Percentiles rank a stretch among this genome's conserved stretches.
These are phyloP conservation scores for Notiomystis cincta DNA, from an alignment of 2,113 vertebrate genomes.

Conservation along the genomic window DNA sequence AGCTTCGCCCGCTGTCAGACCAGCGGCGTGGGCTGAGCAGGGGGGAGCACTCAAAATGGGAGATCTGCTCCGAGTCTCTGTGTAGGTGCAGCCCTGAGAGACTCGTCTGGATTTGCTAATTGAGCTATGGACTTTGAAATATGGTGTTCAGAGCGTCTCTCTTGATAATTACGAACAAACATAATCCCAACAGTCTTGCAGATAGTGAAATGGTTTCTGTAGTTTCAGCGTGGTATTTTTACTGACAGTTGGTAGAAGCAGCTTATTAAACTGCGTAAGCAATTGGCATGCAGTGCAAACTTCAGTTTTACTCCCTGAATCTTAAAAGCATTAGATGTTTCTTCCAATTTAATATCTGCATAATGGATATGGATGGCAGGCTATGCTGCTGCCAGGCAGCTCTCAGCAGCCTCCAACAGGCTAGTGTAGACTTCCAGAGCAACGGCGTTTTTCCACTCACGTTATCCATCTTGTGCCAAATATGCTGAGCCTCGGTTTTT, in stretches of 20 bases:
- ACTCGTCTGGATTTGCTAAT: not conserved
- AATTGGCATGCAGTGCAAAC: not conserved
- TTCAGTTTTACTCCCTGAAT: slow-evolving; percentile 36
- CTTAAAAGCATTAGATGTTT: slow-evolving; percentile 46
- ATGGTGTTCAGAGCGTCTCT: not conserved
- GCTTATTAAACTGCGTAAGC: slow-evolving; percentile 9
- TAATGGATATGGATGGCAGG: slow-evolving; percentile 8
- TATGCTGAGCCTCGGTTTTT: not conserved
- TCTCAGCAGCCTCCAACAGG: not conserved
- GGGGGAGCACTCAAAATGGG: not conserved
- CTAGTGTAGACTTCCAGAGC: not conserved
- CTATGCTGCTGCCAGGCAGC: not conserved
- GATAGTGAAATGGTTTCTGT: not conserved
- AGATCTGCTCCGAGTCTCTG: not conserved
- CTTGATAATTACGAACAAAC: not conserved
- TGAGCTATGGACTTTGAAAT: not conserved
- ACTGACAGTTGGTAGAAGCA: not conserved
- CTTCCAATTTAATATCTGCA: slow-evolving; percentile 40
- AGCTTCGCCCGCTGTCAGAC: fast-evolving
- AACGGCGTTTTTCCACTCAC: not conserved
- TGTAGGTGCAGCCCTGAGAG: not conserved
- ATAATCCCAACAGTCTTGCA: not conserved
- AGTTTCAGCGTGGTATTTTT: not conserved
- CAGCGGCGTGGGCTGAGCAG: not conserved
- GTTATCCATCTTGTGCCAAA: not conserved